A percentile compares a stretch with the other conserved stretches of the same genome.
Conservation (phyloP, 2,888 invertebrate genomes). For the Cactoblastis cactorum region DNA sequence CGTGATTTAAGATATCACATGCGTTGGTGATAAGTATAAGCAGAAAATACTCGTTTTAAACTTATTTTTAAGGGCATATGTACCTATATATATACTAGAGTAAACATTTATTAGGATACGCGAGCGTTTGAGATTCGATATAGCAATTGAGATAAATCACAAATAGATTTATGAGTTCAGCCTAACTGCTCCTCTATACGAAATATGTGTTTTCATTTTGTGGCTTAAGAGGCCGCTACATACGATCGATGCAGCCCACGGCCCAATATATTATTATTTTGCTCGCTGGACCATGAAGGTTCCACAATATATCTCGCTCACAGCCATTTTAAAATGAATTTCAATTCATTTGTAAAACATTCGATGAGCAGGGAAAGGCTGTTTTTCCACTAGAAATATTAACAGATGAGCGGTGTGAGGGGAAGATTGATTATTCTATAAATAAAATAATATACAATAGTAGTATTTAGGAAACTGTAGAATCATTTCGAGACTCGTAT, state of each 20-base stretch:
- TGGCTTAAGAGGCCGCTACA: conserved; percentile 27
- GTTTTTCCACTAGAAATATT: not conserved
- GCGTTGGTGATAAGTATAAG: no score
- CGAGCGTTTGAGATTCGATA: not conserved
- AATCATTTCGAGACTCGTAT: no score
- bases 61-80: no score
- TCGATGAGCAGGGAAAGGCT: conserved; percentile 31
- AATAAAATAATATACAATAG: no score
- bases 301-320: conserved; percentile 44
- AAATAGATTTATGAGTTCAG: conserved; percentile 6
- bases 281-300: conserved; percentile 45
- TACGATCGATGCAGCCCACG: conserved; percentile 29
- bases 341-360: conserved; percentile 44
- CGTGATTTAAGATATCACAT: no score
- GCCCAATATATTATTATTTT: conserved; percentile 57
- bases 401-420: not conserved
- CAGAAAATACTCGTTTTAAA: no score
- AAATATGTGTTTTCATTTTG: conserved; percentile 15
- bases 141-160: conserved; percentile 1
- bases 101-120: not conserved
- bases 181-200: conserved; percentile 7
- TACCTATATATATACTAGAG: no score
- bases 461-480: no score
- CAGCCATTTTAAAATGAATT: conserved; percentile 56
- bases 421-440: no score